Percentiles rank a stretch among this genome's conserved stretches.
These are phyloP conservation scores for Pterobdella sp. DNA, from an alignment of 2,888 invertebrate genomes.

Conservation along the genomic window DNA sequence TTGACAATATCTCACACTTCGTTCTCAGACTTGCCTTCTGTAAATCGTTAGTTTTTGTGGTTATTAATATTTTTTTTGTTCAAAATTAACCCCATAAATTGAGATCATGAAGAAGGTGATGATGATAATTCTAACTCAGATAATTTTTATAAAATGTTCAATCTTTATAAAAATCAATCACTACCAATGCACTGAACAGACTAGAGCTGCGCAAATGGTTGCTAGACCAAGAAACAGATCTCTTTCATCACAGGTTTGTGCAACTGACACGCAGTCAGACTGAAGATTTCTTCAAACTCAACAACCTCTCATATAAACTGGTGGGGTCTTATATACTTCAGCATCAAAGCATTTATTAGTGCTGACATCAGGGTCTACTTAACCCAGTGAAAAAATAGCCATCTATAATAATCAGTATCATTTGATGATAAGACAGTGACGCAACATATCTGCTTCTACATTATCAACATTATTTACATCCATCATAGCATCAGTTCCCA, in stretches of 20 bases:
- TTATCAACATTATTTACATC: neutral
- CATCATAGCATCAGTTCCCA: neutral
- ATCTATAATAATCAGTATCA: no score
- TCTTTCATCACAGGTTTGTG: constrained; percentile 63
- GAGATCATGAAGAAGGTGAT: neutral
- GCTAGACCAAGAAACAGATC: constrained; percentile 74
- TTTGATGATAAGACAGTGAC: no score
- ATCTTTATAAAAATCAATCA: neutral
- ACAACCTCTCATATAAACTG: constrained; percentile 45
- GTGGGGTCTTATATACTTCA: constrained; percentile 47
- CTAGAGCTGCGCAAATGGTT: constrained; percentile 83
- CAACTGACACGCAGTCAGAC: constrained; percentile 40
- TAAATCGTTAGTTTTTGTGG: constrained; percentile 52
- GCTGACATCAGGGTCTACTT: neutral
- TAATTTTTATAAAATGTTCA: neutral
- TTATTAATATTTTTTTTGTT: neutral
- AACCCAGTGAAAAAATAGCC: neutral
- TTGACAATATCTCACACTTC: constrained; percentile 84
- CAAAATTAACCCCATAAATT: neutral
- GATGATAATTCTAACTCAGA: neutral
- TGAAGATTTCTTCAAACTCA: constrained; percentile 41
- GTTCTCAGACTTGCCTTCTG: constrained; percentile 84
- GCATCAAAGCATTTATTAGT: constrained; percentile 1
- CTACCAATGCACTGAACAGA: constrained; percentile 50
- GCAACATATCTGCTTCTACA: neutral